phyloP scores from a whole-genome alignment of 2,113 vertebrate genomes.

The Anolis sagrei region DNA sequence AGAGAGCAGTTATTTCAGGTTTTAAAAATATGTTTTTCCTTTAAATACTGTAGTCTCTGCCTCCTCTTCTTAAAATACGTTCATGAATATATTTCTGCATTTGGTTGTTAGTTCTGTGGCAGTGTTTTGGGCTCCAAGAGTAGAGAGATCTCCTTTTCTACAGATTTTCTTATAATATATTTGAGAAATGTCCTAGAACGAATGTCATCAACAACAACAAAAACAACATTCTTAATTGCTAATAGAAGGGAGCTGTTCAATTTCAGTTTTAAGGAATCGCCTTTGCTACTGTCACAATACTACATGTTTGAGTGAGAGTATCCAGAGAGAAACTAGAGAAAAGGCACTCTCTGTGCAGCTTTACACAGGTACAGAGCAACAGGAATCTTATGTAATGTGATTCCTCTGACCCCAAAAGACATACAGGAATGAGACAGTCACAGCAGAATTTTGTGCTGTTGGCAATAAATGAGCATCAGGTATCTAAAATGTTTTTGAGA shows the following conservation, averaged over 20 bases:
- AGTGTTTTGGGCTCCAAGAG: background rate
- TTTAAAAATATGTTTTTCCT: background rate
- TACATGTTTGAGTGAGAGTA: background rate
- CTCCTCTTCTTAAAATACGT: background rate
- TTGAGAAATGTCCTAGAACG: background rate
- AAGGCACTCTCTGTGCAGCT: background rate
- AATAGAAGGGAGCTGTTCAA: background rate
- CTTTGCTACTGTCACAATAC: too few relatives aligned
- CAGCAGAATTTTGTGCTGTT: background rate
- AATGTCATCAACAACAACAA: background rate
- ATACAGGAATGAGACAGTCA: background rate
- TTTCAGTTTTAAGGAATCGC: background rate
- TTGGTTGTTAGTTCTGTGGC: too few relatives aligned
- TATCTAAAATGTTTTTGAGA: background rate
- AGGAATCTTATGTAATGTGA: conserved; percentile 6
- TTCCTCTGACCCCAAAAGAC: background rate
- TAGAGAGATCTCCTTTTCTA: background rate
- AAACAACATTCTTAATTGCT: background rate
- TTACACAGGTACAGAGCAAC: background rate
- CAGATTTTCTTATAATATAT: too few relatives aligned
- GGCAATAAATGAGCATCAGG: background rate
- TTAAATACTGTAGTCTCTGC: background rate
- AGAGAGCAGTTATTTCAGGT: too few relatives aligned
- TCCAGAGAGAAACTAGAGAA: background rate
- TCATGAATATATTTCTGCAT: background rate